Evolutionary conservation across 2,888 invertebrate species (phyloP).

Genomic region (Scelioninae gen. 2): DNA sequence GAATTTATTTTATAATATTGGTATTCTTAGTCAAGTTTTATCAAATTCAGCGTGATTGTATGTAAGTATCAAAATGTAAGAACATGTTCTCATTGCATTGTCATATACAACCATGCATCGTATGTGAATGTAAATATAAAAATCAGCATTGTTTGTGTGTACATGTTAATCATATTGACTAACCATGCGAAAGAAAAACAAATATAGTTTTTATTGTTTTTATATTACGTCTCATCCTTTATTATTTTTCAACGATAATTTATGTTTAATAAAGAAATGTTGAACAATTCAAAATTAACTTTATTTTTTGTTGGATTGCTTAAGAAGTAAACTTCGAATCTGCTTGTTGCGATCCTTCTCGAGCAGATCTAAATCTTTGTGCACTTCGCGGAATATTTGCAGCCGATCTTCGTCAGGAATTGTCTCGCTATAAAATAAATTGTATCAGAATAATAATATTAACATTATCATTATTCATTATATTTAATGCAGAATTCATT

Average conservation of each 20-base stretch:
- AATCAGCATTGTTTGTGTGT: slow-evolving; percentile 18
- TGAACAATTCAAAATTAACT: slow-evolving; percentile 11
- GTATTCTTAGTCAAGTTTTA: background rate
- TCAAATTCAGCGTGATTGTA: slow-evolving; percentile 1
- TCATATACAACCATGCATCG: background rate
- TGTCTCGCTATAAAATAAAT: slow-evolving; percentile 78
- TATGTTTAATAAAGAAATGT: slow-evolving; percentile 13
- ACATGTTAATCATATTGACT: slow-evolving; percentile 32
- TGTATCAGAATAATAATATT: background rate
- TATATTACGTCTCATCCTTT: slow-evolving; percentile 34
- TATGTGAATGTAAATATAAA: slow-evolving; percentile 24
- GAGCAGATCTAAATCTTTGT: slow-evolving; percentile 83
- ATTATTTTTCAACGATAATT: slow-evolving; percentile 3
- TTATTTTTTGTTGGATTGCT: slow-evolving; percentile 69
- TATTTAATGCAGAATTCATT: too few species aligned
- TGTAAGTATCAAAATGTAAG: background rate
- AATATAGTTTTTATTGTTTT: slow-evolving; percentile 51
- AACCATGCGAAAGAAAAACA: slow-evolving; percentile 2
- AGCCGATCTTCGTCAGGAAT: slow-evolving; percentile 92
- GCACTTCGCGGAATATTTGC: slow-evolving; percentile 90
- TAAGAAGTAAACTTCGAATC: slow-evolving; percentile 79
- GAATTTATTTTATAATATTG: background rate
- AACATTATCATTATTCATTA: slow-evolving; percentile 5
- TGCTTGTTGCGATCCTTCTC: slow-evolving; percentile 81
- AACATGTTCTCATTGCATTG: background rate